Percentiles rank a stretch among this genome's conserved stretches.
phyloP scores from a whole-genome alignment of 2,888 invertebrate genomes.

The Aporophyla nigra region DNA sequence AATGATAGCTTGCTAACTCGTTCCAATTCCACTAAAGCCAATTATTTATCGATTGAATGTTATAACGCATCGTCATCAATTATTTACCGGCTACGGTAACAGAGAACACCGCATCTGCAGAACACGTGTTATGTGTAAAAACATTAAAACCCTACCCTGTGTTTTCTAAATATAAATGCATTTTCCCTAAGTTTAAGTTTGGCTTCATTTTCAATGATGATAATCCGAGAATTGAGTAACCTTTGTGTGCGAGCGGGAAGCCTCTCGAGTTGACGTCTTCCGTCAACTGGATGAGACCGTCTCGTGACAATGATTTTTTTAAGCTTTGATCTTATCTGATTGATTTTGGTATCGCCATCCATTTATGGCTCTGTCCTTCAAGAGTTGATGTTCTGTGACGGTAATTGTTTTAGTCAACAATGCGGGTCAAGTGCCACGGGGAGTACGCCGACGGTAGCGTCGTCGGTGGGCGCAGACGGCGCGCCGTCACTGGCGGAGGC shows the following conservation, averaged over 20 bases:
- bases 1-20: constrained; percentile 30
- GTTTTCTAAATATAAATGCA: constrained; percentile 26
- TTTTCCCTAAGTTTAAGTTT: constrained; percentile 12
- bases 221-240: constrained; percentile 91
- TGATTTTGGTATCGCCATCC: not conserved
- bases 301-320: constrained; percentile 81
- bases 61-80: constrained; percentile 47
- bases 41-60: constrained; percentile 45
- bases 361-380: constrained; percentile 7
- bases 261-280: constrained; percentile 76
- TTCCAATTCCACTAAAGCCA: constrained; percentile 27
- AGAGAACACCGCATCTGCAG: constrained; percentile 7
- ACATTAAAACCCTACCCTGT: too few relatives aligned
- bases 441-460: constrained; percentile 88
- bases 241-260: constrained; percentile 67
- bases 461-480: constrained; percentile 87
- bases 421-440: constrained; percentile 87
- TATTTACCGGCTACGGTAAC: constrained; percentile 48
- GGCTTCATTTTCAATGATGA: constrained; percentile 85
- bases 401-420: constrained; percentile 80
- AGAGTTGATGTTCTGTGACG: constrained; percentile 23
- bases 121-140: constrained; percentile 32
- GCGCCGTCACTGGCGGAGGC: constrained; percentile 97
- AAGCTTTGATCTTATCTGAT: constrained; percentile 91
- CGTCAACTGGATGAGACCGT: constrained; percentile 82